Conservation (phyloP, 1,140 invertebrate genomes). For the Mactra quadrangularis region DNA sequence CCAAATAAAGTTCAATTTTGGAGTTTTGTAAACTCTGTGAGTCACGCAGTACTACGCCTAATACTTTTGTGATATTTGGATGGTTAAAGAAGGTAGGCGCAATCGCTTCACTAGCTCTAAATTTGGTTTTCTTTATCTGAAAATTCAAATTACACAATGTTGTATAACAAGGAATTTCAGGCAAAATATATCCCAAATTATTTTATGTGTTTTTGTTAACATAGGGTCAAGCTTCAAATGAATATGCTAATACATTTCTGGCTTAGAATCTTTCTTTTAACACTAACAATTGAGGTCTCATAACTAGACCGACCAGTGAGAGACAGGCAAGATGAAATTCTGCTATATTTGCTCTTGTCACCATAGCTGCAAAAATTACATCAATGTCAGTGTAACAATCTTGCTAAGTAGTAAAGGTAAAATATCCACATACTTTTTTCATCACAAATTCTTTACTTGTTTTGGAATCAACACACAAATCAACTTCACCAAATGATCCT, state of each 20-base stretch:
- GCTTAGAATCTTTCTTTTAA: too few species aligned
- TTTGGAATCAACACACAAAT: slow-evolving; percentile 25
- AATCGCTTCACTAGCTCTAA: slow-evolving; percentile 37
- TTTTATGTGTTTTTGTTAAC: too few species aligned
- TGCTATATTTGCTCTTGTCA: too few species aligned
- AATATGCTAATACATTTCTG: too few species aligned
- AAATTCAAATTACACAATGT: not conserved
- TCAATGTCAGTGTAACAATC: too few species aligned
- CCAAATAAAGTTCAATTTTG: slow-evolving; percentile 49
- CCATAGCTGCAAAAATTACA: too few species aligned
- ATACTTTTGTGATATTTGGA: slow-evolving; percentile 48
- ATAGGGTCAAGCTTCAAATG: too few species aligned
- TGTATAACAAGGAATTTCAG: too few species aligned
- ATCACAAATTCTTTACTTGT: slow-evolving; percentile 1
- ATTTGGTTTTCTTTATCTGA: slow-evolving; percentile 34
- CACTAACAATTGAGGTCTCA: too few species aligned
- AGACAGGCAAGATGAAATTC: too few species aligned
- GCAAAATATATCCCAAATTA: too few species aligned
- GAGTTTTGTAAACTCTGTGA: not conserved
- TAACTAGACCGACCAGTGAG: too few species aligned
- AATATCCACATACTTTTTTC: slow-evolving; percentile 2
- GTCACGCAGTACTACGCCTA: slow-evolving; percentile 33
- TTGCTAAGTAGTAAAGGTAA: not conserved
- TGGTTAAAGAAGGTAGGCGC: slow-evolving; percentile 50
- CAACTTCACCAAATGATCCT: slow-evolving; percentile 19